These are phyloP conservation scores for Liolophura sinensis DNA, from an alignment of 1,140 invertebrate genomes.

Conservation along the genomic window DNA sequence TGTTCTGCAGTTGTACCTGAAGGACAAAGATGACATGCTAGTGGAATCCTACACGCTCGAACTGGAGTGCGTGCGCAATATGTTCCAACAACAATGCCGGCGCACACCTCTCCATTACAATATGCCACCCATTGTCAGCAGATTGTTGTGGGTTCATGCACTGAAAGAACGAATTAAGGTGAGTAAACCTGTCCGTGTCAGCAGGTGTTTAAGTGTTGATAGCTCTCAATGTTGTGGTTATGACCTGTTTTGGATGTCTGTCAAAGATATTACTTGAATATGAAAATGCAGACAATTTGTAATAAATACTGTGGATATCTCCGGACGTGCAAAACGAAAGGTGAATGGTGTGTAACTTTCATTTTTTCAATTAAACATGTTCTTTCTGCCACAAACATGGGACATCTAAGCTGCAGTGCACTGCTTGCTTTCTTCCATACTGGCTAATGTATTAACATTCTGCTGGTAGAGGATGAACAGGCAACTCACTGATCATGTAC, in stretches of 20 bases:
- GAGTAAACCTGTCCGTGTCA: constrained; percentile 6
- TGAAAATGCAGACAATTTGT: too few species aligned
- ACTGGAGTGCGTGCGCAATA: constrained; percentile 41
- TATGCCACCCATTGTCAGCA: constrained; percentile 53
- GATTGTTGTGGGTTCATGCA: constrained; percentile 53
- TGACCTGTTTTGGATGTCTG: neutral
- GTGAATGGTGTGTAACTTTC: too few species aligned
- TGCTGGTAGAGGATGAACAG: too few species aligned
- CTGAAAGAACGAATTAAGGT: constrained; percentile 52
- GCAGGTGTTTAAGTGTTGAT: constrained; percentile 1
- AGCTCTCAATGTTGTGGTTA: constrained; percentile 4
- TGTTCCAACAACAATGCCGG: constrained; percentile 37
- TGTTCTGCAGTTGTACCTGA: constrained; percentile 39
- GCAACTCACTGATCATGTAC: neutral
- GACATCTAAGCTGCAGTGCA: too few species aligned
- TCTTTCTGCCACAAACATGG: too few species aligned
- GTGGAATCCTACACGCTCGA: constrained; percentile 47
- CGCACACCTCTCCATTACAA: constrained; percentile 48
- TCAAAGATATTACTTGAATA: too few species aligned
- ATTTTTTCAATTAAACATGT: too few species aligned
- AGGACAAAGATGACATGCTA: constrained; percentile 47
- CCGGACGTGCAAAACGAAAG: too few species aligned
- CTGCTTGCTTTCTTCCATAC: too few species aligned
- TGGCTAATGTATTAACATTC: too few species aligned
- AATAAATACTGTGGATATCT: neutral